These are phyloP conservation scores for Monodelphis domestica DNA, from an alignment of 2,797 vertebrate genomes.

Conservation along the genomic window DNA sequence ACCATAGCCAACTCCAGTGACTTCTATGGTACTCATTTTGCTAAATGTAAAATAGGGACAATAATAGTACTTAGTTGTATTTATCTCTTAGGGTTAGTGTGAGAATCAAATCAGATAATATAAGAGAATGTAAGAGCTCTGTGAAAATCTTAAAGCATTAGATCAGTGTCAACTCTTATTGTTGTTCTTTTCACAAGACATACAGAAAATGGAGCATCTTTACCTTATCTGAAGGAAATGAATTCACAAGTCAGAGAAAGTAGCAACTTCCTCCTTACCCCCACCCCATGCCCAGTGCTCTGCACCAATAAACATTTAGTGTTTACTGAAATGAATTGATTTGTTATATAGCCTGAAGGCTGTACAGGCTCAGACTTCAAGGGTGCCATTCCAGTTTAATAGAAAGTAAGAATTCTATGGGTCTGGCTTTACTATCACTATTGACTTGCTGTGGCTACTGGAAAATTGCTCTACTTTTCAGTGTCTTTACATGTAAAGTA, in stretches of 20 bases:
- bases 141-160: not conserved
- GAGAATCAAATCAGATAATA: not conserved
- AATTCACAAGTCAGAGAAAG: not conserved
- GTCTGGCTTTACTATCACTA: constrained; percentile 11
- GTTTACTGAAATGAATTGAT: not conserved
- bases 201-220: not conserved
- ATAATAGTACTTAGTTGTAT: not conserved
- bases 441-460: not conserved
- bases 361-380: not conserved
- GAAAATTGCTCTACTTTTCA: constrained; percentile 13
- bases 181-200: not conserved
- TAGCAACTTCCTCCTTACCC: not conserved
- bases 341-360: not conserved
- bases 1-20: not conserved
- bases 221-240: not conserved
- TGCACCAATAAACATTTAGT: not conserved
- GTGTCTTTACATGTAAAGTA: not conserved
- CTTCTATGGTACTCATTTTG: not conserved
- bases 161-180: not conserved
- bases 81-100: not conserved
- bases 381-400: not conserved
- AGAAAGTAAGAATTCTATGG: not conserved
- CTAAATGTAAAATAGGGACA: not conserved
- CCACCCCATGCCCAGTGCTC: not conserved
- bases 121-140: not conserved